Conservation (phyloP, 2,113 vertebrate species). For the Brachyistius frenatus region DNA sequence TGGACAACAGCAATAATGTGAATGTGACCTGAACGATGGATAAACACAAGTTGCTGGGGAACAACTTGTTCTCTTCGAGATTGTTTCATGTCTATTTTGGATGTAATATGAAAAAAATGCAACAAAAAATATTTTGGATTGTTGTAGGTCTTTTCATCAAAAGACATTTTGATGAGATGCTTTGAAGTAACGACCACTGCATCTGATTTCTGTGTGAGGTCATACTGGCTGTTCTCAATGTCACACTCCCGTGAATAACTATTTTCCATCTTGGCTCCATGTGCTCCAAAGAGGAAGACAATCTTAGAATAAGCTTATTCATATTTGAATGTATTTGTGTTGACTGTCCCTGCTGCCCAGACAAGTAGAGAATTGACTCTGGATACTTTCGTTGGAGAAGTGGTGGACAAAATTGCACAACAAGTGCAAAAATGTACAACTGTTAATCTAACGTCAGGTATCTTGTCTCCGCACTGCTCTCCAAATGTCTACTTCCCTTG, state of each 20-base stretch:
- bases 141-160: background rate
- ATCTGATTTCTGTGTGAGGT: conserved; percentile 54
- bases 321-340: conserved; percentile 17
- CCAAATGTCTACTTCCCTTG: background rate
- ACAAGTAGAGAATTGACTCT: background rate
- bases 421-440: background rate
- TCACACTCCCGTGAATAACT: conserved; percentile 43
- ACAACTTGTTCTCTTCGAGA: conserved; percentile 12
- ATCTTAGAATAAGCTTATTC: background rate
- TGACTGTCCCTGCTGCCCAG: background rate
- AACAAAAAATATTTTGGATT: background rate
- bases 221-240: conserved; percentile 6
- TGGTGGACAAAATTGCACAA: background rate
- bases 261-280: conserved; percentile 47
- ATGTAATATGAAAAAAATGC: background rate
- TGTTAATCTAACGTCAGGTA: background rate
- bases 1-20: background rate
- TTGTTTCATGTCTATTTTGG: conserved; percentile 10
- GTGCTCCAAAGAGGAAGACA: conserved; percentile 28
- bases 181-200: conserved; percentile 42
- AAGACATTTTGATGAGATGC: background rate
- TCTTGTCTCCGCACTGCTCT: conserved; percentile 3
- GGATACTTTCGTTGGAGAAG: background rate
- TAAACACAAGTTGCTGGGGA: conserved; percentile 47
- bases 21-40: background rate